Conservation (phyloP, 2,797 vertebrate genomes). For the Enteromius mattozi region DNA sequence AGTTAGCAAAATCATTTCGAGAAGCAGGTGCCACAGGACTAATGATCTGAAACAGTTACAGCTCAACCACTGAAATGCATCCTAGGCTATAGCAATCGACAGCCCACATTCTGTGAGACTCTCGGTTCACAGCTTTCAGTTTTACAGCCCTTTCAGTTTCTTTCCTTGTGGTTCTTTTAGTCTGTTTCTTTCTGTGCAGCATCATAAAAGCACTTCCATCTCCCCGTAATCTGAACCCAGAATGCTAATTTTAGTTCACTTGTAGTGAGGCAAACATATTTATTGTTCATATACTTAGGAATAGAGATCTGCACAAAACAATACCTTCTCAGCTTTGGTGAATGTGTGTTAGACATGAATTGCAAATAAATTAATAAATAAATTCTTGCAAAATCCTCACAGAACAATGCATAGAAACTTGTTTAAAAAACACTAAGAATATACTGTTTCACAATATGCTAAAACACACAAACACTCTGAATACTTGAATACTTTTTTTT, state of each 20-base stretch:
- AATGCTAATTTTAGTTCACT: slow-evolving; percentile 52
- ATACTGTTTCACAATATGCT: neutral
- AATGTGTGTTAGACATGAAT: neutral
- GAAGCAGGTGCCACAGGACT: slow-evolving; percentile 11
- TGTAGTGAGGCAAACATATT: neutral
- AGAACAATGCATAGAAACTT: neutral
- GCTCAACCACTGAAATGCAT: slow-evolving; percentile 15
- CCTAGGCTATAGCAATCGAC: neutral
- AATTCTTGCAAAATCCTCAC: neutral
- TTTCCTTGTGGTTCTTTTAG: slow-evolving; percentile 31
- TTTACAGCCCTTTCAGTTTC: slow-evolving; percentile 44
- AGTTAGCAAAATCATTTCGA: slow-evolving; percentile 17
- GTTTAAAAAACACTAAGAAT: neutral
- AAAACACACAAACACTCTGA: too few species aligned
- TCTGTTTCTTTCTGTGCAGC: slow-evolving; percentile 33
- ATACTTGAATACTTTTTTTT: too few species aligned
- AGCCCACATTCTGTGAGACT: neutral
- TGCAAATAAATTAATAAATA: neutral
- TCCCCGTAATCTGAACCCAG: slow-evolving; percentile 23
- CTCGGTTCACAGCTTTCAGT: slow-evolving; percentile 15
- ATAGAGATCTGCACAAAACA: slow-evolving; percentile 4
- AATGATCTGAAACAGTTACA: slow-evolving; percentile 35
- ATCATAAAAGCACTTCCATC: slow-evolving; percentile 57
- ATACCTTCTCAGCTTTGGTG: neutral
- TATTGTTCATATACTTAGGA: neutral